Conservation (phyloP, 2,888 invertebrate species). For the Cheiracanthium punctorium region DNA sequence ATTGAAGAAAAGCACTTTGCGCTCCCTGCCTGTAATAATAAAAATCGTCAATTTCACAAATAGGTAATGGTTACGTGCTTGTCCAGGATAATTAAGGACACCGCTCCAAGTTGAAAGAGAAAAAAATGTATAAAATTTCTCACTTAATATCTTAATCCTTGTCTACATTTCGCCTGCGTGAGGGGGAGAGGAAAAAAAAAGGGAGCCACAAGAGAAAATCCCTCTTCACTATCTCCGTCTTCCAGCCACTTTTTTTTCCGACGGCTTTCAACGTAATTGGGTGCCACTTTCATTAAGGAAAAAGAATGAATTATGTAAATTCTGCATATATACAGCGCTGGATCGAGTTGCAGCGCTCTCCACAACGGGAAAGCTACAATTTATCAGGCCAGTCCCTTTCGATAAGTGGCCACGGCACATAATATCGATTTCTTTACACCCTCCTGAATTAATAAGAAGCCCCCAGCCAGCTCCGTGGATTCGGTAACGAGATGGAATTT, state of each 20-base stretch:
- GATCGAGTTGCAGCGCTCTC: constrained; percentile 59
- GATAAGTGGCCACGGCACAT: constrained; percentile 55
- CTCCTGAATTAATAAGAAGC: constrained; percentile 61
- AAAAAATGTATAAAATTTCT: too few species aligned
- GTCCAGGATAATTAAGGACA: not conserved
- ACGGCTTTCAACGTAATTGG: constrained; percentile 58
- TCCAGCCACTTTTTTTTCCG: constrained; percentile 16
- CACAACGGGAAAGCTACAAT: constrained; percentile 34
- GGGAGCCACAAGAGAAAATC: not conserved
- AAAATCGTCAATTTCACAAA: not conserved
- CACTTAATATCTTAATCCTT: constrained; percentile 7
- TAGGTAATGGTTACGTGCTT: not conserved
- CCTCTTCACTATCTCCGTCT: not conserved
- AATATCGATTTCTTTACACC: constrained; percentile 37
- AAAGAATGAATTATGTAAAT: constrained; percentile 70
- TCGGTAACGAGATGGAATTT: constrained; percentile 62
- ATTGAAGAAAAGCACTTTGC: too few species aligned
- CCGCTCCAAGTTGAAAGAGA: not conserved
- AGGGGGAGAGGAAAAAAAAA: not conserved
- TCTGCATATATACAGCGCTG: constrained; percentile 39
- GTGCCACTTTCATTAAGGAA: constrained; percentile 69
- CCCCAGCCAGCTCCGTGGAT: constrained; percentile 17
- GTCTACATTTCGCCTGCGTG: not conserved
- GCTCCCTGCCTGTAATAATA: too few species aligned
- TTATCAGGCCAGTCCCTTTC: constrained; percentile 44